Evolutionary conservation across 2,113 vertebrate species (phyloP).

Genomic region (Aix galericulata): DNA sequence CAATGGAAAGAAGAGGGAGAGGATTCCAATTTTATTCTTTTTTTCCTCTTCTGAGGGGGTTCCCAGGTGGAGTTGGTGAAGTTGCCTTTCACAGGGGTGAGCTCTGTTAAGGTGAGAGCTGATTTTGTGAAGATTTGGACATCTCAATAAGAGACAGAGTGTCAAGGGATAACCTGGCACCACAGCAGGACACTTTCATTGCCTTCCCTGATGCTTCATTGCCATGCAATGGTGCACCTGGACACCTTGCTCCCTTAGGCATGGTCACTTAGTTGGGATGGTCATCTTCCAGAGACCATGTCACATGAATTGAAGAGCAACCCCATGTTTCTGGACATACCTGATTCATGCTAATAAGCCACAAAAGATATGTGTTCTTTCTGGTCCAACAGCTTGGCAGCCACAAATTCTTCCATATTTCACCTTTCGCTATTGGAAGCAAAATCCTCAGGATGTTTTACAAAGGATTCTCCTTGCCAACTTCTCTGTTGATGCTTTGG

Average conservation of each 20-base stretch:
- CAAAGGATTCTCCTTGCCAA: background rate
- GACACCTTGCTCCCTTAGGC: background rate
- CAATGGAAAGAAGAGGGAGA: background rate
- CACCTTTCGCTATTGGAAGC: accelerated
- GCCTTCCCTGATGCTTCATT: background rate
- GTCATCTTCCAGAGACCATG: background rate
- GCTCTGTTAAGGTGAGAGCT: background rate
- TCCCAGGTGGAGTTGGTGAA: background rate
- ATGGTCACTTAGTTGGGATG: background rate
- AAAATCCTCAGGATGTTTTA: background rate
- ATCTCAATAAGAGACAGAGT: background rate
- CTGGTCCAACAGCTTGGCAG: background rate
- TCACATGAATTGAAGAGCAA: background rate
- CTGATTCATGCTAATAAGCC: background rate
- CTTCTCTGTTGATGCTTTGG: background rate
- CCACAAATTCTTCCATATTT: background rate
- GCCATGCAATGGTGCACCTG: background rate
- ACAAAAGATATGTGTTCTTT: background rate
- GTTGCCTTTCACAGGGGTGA: accelerated
- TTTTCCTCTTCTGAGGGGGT: background rate
- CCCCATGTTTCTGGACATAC: background rate
- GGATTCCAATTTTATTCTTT: background rate
- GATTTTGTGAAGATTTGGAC: background rate
- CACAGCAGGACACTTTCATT: background rate
- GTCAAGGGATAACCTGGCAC: background rate